Evolutionary conservation across 2,113 vertebrate species (phyloP), one percentile per base, ranked within the genome.

Genomic region (Vidua chalybeata): DNA sequence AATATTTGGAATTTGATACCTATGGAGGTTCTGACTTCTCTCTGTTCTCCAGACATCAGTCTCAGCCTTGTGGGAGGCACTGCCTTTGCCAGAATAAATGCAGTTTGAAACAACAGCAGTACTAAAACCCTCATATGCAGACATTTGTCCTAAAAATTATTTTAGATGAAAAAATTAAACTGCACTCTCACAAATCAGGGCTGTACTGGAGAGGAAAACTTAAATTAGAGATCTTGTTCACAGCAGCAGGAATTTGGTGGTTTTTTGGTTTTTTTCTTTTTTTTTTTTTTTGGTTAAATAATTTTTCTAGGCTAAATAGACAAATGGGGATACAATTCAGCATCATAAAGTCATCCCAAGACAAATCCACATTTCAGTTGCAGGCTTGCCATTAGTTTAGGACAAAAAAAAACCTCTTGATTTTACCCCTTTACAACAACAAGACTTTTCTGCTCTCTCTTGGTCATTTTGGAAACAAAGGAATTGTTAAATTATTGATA

Each of bases 1-100:
- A 88, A 90, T 67, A 86, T 59, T 87, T 89, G 76, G 93, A 89
- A 94, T 91, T 35, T 33, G 64, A 93, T 92, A 67, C 30, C 30
- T 63, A 0, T 33, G 14, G 37, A 71, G 64, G 66, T 73, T 94
- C 81, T 64, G 71, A 71, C 24, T 84, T 63, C 49, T 48, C 16
- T 62, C 39, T 93, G 63, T 51, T 93, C 94, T 93, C 63, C 45
- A 77, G 51, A 63, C 83, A 74, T 74, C 59, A 39, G 18, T 22
- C 88, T 62, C 16, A 78, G 43, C 58, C 83, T 73, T 37, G 48
- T 77, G 39, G 52, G 68, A 90, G 68, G 52, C 45, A 13, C 30
- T 52, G 48, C 33, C 52, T 67, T 59, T 52, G 73, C 73, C 91
- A 84, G 80, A 77, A 90, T 78, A 84, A 93, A 92, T 59, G 64